Evolutionary conservation across 2,113 vertebrate species (phyloP), one percentile per base, ranked within the genome.

Genomic region (Polypterus bichir): DNA sequence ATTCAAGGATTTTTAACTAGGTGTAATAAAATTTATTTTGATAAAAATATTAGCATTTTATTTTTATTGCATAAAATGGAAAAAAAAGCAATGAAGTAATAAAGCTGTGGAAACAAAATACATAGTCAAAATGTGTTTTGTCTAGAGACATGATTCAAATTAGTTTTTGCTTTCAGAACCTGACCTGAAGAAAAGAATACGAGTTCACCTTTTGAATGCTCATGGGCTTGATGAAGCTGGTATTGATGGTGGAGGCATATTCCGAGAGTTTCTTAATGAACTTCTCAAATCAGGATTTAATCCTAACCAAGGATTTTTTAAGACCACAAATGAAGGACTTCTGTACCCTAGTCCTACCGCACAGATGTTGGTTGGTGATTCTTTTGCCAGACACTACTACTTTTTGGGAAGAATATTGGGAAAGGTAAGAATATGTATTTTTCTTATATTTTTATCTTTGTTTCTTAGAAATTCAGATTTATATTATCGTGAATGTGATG

Each of bases 281-380:
- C 90, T 99, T 9, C 89, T 99, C 59, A 97, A 96, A 71, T 94
- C 94, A 0, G 95, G 93, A 65, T 98, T 98, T 75, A 98, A 97
- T 67, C 95, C 94, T 60, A 98, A 97, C 78, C 96, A 98, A 76
- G 95, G 96, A 0, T 88, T 90, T 77, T 90, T 98, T 81, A 97
- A 92, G 75, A 97, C 96, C 27, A 98, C 94, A 64, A 97, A 98
- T 45, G 94, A 99, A 69, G 89, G 96, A 3, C 87, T 99, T 62
- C 87, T 99, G 54, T 99, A 94, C 59, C 90, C 96, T 46, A 99
- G 84, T 69, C 96, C 96, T 3, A 89, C 92, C 8, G 92, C 96
- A 2, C 87, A 92, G 77, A 95, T 93, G 90, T 86, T 99, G 0
- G 84, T 94, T 59, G 94, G 96, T 47, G 92, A 94, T 55, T 92